Evolutionary conservation across 2,113 vertebrate species (phyloP), one percentile per base, ranked within the genome.

Genomic region (Oostethus manadensis): DNA sequence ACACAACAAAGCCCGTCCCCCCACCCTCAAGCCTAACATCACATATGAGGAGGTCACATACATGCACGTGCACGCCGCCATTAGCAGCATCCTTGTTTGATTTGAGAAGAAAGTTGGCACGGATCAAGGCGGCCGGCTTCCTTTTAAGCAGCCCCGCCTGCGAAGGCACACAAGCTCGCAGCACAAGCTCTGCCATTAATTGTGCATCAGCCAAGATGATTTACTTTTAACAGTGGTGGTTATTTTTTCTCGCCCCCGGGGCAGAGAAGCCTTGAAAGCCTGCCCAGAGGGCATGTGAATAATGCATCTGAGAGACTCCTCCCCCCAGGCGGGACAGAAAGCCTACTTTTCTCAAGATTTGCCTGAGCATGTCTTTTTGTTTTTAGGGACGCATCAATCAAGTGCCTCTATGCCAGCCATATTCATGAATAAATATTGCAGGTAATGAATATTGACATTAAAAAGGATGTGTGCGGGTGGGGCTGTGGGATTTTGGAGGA

Each of bases 231-330:
- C 93, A 93, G 93, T 92, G 93, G 93, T 94, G 92, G 91, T 96
- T 95, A 92, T 94, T 95, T 96, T 93, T 93, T 94, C 93, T 89
- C 91, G 92, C 90, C 94, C 94, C 90, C 91, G 82, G 85, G 87
- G 94, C 94, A 94, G 92, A 93, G 93, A 92, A 94, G 94, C 93
- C 94, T 96, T 96, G 95, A 96, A 96, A 96, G 95, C 93, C 91
- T 95, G 93, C 93, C 95, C 93, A 89, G 88, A 94, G 93, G 95
- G 94, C 91, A 91, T 94, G 92, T 97, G 94, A 97, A 97, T 97
- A 95, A 97, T 97, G 94, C 92, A 97, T 96, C 94, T 94, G 91
- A 96, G 93, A 93, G 93, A 93, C 93, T 93, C 93, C 94, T 93
- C 93, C 92, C 92, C 90, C 73, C 88, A 92, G 93, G 93, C 91